Conservation (phyloP, 2,888 invertebrate species). For the Phlogophora meticulosa region DNA sequence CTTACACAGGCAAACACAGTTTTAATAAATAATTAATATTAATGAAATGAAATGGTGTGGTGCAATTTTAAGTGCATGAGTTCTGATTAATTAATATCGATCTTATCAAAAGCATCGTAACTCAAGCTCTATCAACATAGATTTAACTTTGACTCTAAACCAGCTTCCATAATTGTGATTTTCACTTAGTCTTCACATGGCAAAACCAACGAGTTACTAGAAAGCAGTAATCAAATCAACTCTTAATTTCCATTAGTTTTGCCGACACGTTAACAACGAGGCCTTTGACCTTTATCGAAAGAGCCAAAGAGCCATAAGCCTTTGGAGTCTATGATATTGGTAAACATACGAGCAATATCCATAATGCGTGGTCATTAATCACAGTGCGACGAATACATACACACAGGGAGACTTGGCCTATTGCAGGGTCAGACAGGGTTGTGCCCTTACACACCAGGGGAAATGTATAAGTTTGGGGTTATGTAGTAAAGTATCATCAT, state of each 20-base stretch:
- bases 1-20: too few relatives aligned
- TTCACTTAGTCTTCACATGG: conserved; percentile 16
- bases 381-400: conserved; percentile 49
- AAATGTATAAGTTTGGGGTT: background rate
- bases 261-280: conserved; percentile 29
- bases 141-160: conserved; percentile 4
- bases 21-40: too few relatives aligned
- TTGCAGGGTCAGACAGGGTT: conserved; percentile 51
- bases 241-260: conserved; percentile 56
- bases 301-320: conserved; percentile 34
- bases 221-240: conserved; percentile 44
- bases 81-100: background rate
- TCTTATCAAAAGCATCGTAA: background rate
- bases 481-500: background rate
- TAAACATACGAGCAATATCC: conserved; percentile 44
- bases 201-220: conserved; percentile 18
- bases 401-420: conserved; percentile 35
- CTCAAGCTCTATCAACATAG: background rate
- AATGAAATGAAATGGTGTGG: too few relatives aligned
- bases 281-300: conserved; percentile 50
- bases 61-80: background rate
- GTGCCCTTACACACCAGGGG: background rate
- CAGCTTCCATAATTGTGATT: conserved; percentile 4
- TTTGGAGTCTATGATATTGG: conserved; percentile 37
- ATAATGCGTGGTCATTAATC: conserved; percentile 62